phyloP scores from a whole-genome alignment of 2,888 invertebrate species.

The Euspilapteryx auroguttella region DNA sequence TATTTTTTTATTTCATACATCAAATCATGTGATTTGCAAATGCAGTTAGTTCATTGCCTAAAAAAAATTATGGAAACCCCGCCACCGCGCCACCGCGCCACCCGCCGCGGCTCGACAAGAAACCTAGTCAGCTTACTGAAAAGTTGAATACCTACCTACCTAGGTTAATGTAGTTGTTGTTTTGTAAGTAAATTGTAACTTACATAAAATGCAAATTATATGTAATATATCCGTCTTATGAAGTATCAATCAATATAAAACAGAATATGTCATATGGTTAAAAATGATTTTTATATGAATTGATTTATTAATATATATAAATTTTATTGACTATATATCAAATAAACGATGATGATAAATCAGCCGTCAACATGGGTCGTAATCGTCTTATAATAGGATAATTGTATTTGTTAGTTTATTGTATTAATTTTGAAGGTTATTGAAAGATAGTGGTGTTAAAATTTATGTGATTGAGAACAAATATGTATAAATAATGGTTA shows the following conservation, averaged over 20 bases:
- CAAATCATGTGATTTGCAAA: too few species aligned
- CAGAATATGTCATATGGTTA: constrained; percentile 42
- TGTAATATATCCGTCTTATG: constrained; percentile 58
- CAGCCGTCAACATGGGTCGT: constrained; percentile 19
- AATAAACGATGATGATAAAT: constrained; percentile 25
- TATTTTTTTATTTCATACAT: too few species aligned
- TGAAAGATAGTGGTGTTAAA: constrained; percentile 49
- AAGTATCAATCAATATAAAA: constrained; percentile 34
- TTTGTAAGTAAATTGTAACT: constrained; percentile 24
- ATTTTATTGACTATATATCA: constrained; percentile 14
- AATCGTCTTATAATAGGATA: constrained; percentile 27
- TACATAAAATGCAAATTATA: constrained; percentile 50
- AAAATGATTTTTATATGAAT: constrained; percentile 55
- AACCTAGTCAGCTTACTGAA: too few species aligned
- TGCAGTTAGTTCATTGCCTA: too few species aligned
- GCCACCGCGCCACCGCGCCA: too few species aligned
- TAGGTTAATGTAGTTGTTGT: constrained; percentile 56
- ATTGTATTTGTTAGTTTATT: constrained; percentile 31
- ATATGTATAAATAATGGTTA: constrained; percentile 41
- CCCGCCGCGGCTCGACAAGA: too few species aligned
- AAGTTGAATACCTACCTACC: too few species aligned
- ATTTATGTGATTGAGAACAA: constrained; percentile 54
- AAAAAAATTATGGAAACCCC: too few species aligned
- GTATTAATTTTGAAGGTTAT: constrained; percentile 35
- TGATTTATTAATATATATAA: constrained; percentile 39